Base-by-base conservation (phyloP, 2,888 invertebrate species). In the Eledona agricola region DNA sequence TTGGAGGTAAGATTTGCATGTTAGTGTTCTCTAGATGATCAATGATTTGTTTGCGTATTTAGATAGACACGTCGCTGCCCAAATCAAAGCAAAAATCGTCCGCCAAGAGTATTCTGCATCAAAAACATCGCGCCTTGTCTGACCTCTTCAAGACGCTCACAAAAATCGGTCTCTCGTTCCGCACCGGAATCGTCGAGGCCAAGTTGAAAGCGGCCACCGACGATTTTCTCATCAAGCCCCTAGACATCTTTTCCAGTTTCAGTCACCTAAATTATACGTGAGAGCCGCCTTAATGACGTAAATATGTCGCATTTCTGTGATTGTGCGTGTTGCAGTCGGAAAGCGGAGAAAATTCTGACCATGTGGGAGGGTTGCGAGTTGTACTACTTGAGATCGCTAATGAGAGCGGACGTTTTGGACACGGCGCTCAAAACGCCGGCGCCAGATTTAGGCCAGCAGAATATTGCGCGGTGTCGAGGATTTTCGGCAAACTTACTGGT, bases 381-480 rank as follows among this genome's bases (percentile, higher is more conserved):
- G 46, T 90, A 90, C 71, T 90, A 88, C 73, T 84, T 86, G 62
- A 84, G 84, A 68, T 87, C 88, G 40, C 78, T 90, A 17, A 83
- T 88, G 7, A 80, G 90, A 29, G 79, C 87, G 53, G 81, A 88
- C 34, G 79, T 83, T 7, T 77, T 93, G 11, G 78, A 83, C 2
- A 73, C 78, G 0, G 81, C 85, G 0, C 70, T 90, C 3, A 77
- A 83, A 23, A 82, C 84, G 1, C 89, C 90, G 0, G 84, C 88
- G 13, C 81, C 86, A 62, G 95, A 96, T 65, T 76, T 96, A 31
- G 92, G 93, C 0, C 77, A 85, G 1, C 86, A 85, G 34, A 90
- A 91, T 64, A 83, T 91, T 35, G 93, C 95, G 64, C 81, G 94
- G 37, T 90, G 93, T 66, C 87, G 86, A 72, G 97, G 97, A 31